phyloP scores from a whole-genome alignment of 2,113 vertebrate species.

The Carassius carassius region DNA sequence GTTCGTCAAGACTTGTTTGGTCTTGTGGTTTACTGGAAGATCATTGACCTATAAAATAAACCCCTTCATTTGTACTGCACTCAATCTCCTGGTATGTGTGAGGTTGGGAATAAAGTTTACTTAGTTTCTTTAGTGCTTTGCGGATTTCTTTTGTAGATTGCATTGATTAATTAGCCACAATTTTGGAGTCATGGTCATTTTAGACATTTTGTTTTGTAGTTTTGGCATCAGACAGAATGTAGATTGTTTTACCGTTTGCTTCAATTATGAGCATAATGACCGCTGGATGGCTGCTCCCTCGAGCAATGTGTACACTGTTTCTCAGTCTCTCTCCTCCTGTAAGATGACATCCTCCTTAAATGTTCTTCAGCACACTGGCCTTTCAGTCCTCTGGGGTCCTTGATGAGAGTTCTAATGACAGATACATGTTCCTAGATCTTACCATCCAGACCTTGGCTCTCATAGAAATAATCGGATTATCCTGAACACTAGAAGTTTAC shows the following conservation, averaged over 20 bases:
- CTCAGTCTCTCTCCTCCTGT: constrained; percentile 13
- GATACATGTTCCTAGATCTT: constrained; percentile 46
- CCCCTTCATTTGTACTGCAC: neutral
- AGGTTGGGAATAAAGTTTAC: neutral
- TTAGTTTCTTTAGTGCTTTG: neutral
- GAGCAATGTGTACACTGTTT: neutral
- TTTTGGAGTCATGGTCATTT: neutral
- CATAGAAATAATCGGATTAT: constrained; percentile 57
- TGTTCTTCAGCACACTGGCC: constrained; percentile 33
- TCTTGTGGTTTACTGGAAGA: constrained; percentile 15
- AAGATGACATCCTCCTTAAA: constrained; percentile 31
- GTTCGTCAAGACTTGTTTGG: neutral
- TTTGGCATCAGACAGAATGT: neutral
- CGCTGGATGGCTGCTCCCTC: neutral
- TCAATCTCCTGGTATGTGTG: neutral
- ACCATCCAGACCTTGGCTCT: constrained; percentile 49
- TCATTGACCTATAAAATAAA: constrained; percentile 14
- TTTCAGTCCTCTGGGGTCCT: constrained; percentile 38
- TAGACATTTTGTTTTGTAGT: neutral
- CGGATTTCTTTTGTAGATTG: neutral
- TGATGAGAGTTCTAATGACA: constrained; percentile 51
- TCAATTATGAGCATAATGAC: neutral
- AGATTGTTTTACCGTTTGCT: neutral
- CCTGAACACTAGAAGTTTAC: constrained; percentile 48
- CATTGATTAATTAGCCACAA: neutral